phyloP scores from a whole-genome alignment of 2,113 vertebrate genomes.

The Baryphthengus martii region DNA sequence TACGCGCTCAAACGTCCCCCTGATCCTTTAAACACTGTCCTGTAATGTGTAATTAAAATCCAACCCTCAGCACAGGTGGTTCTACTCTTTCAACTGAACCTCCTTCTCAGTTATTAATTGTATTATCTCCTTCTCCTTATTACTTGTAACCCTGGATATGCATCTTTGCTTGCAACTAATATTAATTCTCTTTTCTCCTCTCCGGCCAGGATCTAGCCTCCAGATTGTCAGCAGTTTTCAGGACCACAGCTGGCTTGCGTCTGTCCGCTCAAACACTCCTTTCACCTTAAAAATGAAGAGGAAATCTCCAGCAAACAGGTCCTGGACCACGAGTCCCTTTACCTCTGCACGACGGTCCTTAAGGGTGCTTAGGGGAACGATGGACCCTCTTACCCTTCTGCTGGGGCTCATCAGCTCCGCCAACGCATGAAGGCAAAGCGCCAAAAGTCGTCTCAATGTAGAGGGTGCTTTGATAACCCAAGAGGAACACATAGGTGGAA shows the following conservation, averaged over 20 bases:
- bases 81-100: background rate
- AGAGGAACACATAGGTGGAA: background rate
- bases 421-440: background rate
- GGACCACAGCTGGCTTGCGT: background rate
- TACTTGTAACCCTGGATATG: background rate
- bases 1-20: background rate
- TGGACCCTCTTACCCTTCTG: background rate
- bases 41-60: background rate
- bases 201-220: background rate
- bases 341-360: accelerated
- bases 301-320: background rate
- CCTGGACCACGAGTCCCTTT: background rate
- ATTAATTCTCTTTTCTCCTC: background rate
- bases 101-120: background rate
- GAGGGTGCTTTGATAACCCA: background rate
- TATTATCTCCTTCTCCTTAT: too few relatives aligned
- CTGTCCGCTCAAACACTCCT: background rate
- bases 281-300: background rate
- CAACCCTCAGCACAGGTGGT: background rate
- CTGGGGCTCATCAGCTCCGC: background rate
- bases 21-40: background rate
- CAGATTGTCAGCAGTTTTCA: background rate
- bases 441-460: background rate
- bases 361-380: background rate
- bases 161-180: background rate